These are phyloP conservation scores for Leucosticte australis DNA, from an alignment of 2,113 vertebrate genomes.

Conservation along the genomic window DNA sequence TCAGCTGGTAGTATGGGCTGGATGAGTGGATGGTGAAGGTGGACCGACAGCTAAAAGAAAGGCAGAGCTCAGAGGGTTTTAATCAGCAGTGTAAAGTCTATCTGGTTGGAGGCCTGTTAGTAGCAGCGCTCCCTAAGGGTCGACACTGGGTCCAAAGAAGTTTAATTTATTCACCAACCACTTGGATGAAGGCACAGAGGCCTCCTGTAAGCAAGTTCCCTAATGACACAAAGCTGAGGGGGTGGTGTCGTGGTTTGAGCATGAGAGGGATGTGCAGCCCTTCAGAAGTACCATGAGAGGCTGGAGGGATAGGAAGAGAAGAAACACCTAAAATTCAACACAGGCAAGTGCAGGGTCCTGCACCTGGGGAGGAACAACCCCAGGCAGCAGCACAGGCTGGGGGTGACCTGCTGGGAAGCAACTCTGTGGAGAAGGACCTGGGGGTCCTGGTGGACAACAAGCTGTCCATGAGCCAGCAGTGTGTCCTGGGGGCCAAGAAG, in stretches of 20 bases:
- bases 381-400: background rate
- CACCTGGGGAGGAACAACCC: accelerated
- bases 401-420: background rate
- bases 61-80: background rate
- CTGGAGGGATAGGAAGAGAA: background rate
- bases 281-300: background rate
- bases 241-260: too few relatives aligned
- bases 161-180: background rate
- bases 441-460: background rate
- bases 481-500: background rate
- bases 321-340: background rate
- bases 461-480: background rate
- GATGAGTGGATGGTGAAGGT: background rate
- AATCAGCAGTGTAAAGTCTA: background rate
- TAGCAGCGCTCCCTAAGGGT: background rate
- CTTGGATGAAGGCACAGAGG: background rate
- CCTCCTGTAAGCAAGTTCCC: background rate
- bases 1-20: accelerated
- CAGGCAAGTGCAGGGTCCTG: background rate
- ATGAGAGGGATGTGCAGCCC: background rate
- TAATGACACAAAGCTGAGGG: background rate
- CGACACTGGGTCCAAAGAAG: accelerated
- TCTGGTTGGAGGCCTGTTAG: background rate
- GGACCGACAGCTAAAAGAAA: background rate
- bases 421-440: background rate